Base-by-base conservation (phyloP, 2,113 vertebrate species). In the Pteropus alecto region DNA sequence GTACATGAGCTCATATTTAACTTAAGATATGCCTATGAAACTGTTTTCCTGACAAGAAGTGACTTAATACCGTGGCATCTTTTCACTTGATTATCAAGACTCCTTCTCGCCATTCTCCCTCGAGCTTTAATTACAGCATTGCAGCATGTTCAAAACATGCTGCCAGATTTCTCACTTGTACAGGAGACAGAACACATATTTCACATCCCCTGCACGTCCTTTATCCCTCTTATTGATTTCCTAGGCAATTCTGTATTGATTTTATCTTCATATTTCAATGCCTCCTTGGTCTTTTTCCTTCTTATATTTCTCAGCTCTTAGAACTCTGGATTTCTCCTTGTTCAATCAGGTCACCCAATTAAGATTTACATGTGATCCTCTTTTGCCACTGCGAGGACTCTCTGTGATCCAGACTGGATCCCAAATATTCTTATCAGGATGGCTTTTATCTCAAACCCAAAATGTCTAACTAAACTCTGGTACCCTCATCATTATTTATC, bases 111-210 rank as follows among this genome's bases (percentile, higher is more conserved):
- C 24, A 5, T 65, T 97, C 96, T 98, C 98, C 98, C 98, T 97
- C 9, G 98, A 98, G 98, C 97, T 99, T 98, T 99, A 99, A 99
- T 99, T 99, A 99, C 95, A 98, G 98, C 98, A 96, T 96, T 97
- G 97, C 97, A 96, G 98, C 98, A 95, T 98, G 98, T 98, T 98
- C 98, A 96, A 98, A 97, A 90, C 93, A 96, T 28, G 70, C 96
- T 97, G 93, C 91, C 93, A 97, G 97, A 95, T 97, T 97, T 98
- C 97, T 97, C 93, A 71, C 98, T 97, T 38, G 11, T 97, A 97
- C 93, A 77, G 95, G 95, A 98, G 96, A 98, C 95, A 97, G 95
- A 94, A 35, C 93, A 96, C 92, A 46, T 35, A 95, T 97, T 97
- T 93, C 97, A 96, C 54, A 97, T 97, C 84, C 97, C 91, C 73